Percentiles rank a stretch among this genome's conserved stretches.
These are phyloP conservation scores for Nothobranchius kuhntae DNA, from an alignment of 2,113 vertebrate genomes.

Conservation along the genomic window DNA sequence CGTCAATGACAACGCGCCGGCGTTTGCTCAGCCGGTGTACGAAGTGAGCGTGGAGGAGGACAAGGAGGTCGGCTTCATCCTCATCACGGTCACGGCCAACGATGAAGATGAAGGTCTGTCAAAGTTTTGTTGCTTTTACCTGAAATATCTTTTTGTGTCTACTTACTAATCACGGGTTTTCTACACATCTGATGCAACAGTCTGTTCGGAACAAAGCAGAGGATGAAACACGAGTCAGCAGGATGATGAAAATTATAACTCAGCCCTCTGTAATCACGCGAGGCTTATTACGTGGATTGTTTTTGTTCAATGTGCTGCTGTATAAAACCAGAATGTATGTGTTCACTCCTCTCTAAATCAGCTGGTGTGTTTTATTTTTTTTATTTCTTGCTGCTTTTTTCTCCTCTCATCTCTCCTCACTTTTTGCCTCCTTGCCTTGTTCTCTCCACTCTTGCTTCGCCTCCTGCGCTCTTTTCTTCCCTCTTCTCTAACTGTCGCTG, in stretches of 20 bases:
- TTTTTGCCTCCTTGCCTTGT: slow-evolving; percentile 4
- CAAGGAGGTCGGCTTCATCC: slow-evolving; percentile 83
- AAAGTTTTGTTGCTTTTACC: no score
- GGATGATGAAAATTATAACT: not conserved
- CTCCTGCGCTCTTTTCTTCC: not conserved
- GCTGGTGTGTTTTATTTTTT: not conserved
- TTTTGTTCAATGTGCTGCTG: not conserved
- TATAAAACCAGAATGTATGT: not conserved
- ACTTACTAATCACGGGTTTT: no score
- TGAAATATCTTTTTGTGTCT: no score
- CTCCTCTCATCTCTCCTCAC: not conserved
- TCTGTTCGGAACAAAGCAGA: no score
- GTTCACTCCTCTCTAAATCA: not conserved
- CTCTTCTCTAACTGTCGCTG: slow-evolving; percentile 54
- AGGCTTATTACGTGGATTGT: not conserved
- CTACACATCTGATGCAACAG: no score
- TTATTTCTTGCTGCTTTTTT: not conserved
- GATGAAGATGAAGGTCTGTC: slow-evolving; percentile 88
- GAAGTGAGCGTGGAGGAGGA: slow-evolving; percentile 88
- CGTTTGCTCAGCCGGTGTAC: slow-evolving; percentile 79
- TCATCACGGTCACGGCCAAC: slow-evolving; percentile 88
- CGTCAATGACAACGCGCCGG: slow-evolving; percentile 88
- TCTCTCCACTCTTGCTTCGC: slow-evolving; percentile 11
- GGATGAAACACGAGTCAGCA: not conserved
- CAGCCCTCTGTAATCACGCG: not conserved